Evolutionary conservation across 2,888 invertebrate species (phyloP).

Genomic region (Macropis europaea): DNA sequence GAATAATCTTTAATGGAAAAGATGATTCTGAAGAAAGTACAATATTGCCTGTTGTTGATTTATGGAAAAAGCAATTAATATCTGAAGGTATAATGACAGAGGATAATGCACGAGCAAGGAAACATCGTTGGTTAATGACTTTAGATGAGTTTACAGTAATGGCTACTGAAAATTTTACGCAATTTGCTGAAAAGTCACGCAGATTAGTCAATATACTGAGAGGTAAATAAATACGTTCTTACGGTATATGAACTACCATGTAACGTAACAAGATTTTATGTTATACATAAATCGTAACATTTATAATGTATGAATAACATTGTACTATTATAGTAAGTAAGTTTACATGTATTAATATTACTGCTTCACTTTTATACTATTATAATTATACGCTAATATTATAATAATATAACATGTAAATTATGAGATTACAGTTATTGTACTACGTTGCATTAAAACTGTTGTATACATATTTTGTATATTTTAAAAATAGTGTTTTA

Average conservation of each 20-base stretch:
- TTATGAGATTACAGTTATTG: not conserved
- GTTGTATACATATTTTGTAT: not conserved
- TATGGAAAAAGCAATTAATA: constrained; percentile 39
- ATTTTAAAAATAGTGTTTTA: not conserved
- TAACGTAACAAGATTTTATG: too few species aligned
- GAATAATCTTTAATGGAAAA: not conserved
- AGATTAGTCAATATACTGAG: constrained; percentile 22
- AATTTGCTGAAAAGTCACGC: constrained; percentile 29
- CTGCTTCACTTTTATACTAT: too few species aligned
- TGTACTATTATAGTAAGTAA: not conserved
- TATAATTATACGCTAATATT: too few species aligned
- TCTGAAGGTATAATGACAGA: not conserved
- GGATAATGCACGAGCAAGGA: constrained; percentile 6
- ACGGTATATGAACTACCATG: too few species aligned
- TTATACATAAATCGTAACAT: not conserved
- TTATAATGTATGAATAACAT: not conserved
- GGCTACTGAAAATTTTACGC: constrained; percentile 12
- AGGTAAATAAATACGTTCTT: not conserved
- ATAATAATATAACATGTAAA: not conserved
- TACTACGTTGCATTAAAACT: not conserved
- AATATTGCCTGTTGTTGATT: constrained; percentile 23
- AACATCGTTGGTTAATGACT: constrained; percentile 37
- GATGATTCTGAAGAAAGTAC: not conserved
- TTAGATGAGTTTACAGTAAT: constrained; percentile 31
- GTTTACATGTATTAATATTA: too few species aligned